These are phyloP conservation scores for Montifringilla adamsi DNA, from an alignment of 2,113 vertebrate species.

Conservation along the genomic window DNA sequence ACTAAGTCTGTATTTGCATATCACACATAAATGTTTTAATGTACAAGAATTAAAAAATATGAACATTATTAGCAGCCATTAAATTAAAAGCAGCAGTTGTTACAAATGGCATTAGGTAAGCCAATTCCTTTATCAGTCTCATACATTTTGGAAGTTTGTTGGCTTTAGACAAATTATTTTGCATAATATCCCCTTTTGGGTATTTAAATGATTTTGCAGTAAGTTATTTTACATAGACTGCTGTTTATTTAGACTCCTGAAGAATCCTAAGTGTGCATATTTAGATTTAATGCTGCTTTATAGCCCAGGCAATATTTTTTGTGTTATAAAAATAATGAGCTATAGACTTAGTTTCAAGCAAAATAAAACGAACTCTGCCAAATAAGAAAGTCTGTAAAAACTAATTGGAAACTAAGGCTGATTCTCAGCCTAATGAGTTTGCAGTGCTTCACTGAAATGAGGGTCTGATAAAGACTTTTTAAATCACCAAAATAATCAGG, in stretches of 20 bases:
- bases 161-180: neutral
- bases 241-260: neutral
- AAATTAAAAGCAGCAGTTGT: neutral
- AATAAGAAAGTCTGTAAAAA: slow-evolving; percentile 5
- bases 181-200: neutral
- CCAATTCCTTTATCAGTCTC: neutral
- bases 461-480: neutral
- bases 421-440: slow-evolving; percentile 1
- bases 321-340: slow-evolving; percentile 18
- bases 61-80: neutral
- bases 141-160: neutral
- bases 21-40: neutral
- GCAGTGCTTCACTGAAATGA: neutral
- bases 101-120: neutral
- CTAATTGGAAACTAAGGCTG: neutral
- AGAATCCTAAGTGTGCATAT: neutral
- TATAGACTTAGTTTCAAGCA: slow-evolving; percentile 15
- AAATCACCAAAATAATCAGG: slow-evolving; percentile 3
- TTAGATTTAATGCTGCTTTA: neutral
- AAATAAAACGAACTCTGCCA: slow-evolving; percentile 10
- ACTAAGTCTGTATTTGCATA: neutral
- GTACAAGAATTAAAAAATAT: neutral
- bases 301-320: neutral
- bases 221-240: neutral
- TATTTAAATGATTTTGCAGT: neutral